These are phyloP conservation scores for Saccostrea cuccullata DNA, from an alignment of 1,140 invertebrate species.

Conservation along the genomic window DNA sequence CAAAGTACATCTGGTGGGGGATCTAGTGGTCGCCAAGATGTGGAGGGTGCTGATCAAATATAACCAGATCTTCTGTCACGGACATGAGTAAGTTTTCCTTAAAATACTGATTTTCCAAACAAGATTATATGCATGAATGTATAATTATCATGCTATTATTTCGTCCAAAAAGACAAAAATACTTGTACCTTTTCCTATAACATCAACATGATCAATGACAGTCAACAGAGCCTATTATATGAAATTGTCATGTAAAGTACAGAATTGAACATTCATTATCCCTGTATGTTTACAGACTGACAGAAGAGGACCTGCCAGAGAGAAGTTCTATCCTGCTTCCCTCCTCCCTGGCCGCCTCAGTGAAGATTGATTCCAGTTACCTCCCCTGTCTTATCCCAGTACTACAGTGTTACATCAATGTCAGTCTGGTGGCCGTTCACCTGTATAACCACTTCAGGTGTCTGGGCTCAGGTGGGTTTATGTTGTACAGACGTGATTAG, in stretches of 20 bases:
- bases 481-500: not conserved
- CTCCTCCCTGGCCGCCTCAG: slow-evolving; percentile 84
- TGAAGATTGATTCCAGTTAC: slow-evolving; percentile 89
- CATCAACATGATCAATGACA: not conserved
- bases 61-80: not conserved
- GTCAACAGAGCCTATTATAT: not conserved
- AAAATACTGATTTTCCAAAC: too few relatives aligned
- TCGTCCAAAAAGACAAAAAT: too few relatives aligned
- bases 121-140: too few relatives aligned
- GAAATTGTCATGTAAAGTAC: not conserved
- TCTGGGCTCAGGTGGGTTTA: slow-evolving; percentile 69
- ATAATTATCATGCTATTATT: too few relatives aligned
- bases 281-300: slow-evolving; percentile 13
- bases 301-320: not conserved
- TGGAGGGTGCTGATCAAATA: slow-evolving; percentile 76
- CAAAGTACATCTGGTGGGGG: slow-evolving; percentile 68
- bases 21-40: slow-evolving; percentile 70
- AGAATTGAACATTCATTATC: too few relatives aligned
- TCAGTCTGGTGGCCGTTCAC: slow-evolving; percentile 79
- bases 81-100: slow-evolving; percentile 7
- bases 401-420: slow-evolving; percentile 81
- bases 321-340: slow-evolving; percentile 71
- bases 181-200: too few relatives aligned
- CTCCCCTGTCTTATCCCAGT: slow-evolving; percentile 83
- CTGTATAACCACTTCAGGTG: slow-evolving; percentile 80